A percentile compares a stretch with the other conserved stretches of the same genome.
Conservation (phyloP, 2,113 vertebrate species). For the Platysternon megacephalum region DNA sequence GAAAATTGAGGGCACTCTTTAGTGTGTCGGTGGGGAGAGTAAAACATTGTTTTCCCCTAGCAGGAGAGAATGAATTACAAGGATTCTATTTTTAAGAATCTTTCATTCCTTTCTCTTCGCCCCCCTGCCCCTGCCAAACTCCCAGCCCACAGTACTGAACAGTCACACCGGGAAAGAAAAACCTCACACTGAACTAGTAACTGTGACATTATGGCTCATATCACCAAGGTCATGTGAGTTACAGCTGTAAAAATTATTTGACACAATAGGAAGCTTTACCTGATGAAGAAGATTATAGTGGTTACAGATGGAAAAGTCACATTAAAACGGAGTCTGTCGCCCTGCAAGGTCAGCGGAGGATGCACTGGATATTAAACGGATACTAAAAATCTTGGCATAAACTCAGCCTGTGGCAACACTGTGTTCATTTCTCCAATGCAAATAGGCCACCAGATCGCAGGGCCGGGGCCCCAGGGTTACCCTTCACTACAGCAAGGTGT, state of each 20-base stretch:
- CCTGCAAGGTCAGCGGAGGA: neutral
- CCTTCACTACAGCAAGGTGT: neutral
- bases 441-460: neutral
- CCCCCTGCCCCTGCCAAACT: neutral
- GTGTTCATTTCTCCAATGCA: neutral
- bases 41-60: neutral
- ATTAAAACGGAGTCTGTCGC: neutral
- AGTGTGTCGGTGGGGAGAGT: neutral
- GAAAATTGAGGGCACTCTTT: neutral
- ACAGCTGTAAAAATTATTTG: neutral
- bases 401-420: neutral
- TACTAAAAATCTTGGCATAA: neutral
- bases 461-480: neutral
- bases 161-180: fast-evolving
- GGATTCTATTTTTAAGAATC: neutral
- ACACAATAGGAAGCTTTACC: neutral
- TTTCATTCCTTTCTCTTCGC: neutral
- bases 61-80: neutral
- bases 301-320: neutral
- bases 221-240: neutral
- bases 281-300: neutral
- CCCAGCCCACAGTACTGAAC: neutral
- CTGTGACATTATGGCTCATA: fast-evolving
- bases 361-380: neutral
- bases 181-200: too few relatives aligned